Evolutionary conservation across 2,113 vertebrate genomes (phyloP).

Genomic region (Gymnocephalus cernua): DNA sequence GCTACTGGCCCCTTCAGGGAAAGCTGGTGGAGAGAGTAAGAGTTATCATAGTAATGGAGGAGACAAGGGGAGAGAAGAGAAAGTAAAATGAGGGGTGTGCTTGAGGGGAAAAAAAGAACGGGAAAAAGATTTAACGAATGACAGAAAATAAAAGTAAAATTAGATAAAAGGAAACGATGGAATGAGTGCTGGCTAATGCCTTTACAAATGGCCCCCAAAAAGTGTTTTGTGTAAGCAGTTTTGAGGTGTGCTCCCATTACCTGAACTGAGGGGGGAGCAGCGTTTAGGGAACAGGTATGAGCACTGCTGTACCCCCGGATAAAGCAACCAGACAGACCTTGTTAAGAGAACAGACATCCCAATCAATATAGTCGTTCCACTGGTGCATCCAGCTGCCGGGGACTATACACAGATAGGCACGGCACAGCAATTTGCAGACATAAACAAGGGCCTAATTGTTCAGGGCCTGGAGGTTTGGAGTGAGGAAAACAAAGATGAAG

Average conservation of each 20-base stretch:
- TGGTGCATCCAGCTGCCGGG: slow-evolving; percentile 74
- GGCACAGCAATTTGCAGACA: slow-evolving; percentile 78
- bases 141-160: slow-evolving; percentile 56
- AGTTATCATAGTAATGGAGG: slow-evolving; percentile 65
- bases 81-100: slow-evolving; percentile 37
- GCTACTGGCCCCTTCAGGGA: slow-evolving; percentile 65
- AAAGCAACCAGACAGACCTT: slow-evolving; percentile 78
- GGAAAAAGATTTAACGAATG: slow-evolving; percentile 37
- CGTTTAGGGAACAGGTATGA: slow-evolving; percentile 74
- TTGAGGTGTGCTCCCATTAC: slow-evolving; percentile 71
- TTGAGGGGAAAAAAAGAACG: neutral
- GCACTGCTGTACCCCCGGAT: slow-evolving; percentile 50
- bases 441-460: slow-evolving; percentile 84
- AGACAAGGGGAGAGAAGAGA: slow-evolving; percentile 36
- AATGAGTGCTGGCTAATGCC: slow-evolving; percentile 37
- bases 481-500: slow-evolving; percentile 76
- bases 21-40: slow-evolving; percentile 47
- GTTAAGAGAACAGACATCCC: slow-evolving; percentile 82
- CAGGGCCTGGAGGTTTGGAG: slow-evolving; percentile 73
- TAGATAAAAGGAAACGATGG: slow-evolving; percentile 49
- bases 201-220: slow-evolving; percentile 57
- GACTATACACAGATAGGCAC: slow-evolving; percentile 70
- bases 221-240: slow-evolving; percentile 78
- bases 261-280: slow-evolving; percentile 62
- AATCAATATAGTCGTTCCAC: slow-evolving; percentile 79